phyloP scores from a whole-genome alignment of 2,113 vertebrate genomes.

The Calidris pygmaea region DNA sequence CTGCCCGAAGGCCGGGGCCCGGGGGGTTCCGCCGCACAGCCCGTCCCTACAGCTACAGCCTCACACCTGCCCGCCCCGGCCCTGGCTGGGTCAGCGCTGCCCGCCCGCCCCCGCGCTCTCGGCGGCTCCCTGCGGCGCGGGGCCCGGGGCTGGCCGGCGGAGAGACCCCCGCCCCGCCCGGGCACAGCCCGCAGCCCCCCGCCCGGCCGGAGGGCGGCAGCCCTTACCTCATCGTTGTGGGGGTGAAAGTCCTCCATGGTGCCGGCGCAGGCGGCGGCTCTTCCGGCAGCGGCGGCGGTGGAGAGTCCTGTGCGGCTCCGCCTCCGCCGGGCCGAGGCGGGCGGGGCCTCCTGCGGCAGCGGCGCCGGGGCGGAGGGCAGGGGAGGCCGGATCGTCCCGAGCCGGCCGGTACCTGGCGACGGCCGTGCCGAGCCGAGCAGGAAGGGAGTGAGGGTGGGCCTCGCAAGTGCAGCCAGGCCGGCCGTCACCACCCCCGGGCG shows the following conservation, averaged over 20 bases:
- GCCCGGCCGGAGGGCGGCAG: background rate
- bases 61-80: background rate
- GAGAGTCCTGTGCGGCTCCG: background rate
- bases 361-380: rapidly evolving
- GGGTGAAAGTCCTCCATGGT: constrained; percentile 74
- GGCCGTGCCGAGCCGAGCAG: background rate
- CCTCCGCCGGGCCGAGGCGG: background rate
- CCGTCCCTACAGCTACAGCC: background rate
- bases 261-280: background rate
- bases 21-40: background rate
- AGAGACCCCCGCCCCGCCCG: too few species aligned
- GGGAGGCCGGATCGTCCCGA: rapidly evolving
- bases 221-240: constrained; percentile 72
- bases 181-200: background rate
- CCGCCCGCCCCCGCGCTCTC: background rate
- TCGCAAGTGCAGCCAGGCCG: background rate
- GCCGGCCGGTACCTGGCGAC: background rate
- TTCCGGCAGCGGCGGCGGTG: background rate
- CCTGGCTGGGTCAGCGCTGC: background rate
- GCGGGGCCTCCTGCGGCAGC: background rate
- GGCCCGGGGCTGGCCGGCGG: background rate
- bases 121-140: background rate
- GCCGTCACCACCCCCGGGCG: rapidly evolving
- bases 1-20: background rate
- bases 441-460: too few species aligned